Percentiles rank a stretch among this genome's conserved stretches.
phyloP scores from a whole-genome alignment of 2,797 vertebrate genomes.

The Helicolenus hilgendorfi region DNA sequence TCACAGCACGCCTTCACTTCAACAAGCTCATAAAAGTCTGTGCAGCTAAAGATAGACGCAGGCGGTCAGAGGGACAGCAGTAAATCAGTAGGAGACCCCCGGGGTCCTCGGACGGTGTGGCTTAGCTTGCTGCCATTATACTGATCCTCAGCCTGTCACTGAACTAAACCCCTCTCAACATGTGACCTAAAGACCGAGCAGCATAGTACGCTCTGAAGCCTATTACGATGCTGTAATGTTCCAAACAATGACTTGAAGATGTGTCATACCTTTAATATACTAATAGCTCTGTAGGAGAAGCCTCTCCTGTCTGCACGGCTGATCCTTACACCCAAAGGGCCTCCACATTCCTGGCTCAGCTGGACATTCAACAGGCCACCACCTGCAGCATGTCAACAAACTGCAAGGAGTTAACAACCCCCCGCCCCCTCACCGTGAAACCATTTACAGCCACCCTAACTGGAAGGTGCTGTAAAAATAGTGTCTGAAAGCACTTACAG shows the following conservation, averaged over 20 bases:
- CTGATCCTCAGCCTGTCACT: constrained; percentile 39
- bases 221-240: constrained; percentile 8
- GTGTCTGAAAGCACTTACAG: constrained; percentile 38
- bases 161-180: not conserved
- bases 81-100: constrained; percentile 75
- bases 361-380: constrained; percentile 84
- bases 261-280: not conserved
- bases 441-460: constrained; percentile 63
- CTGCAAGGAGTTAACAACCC: constrained; percentile 64
- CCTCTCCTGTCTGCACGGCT: constrained; percentile 1
- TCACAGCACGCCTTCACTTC: constrained; percentile 47
- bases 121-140: constrained; percentile 35
- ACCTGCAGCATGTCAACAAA: constrained; percentile 81
- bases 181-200: constrained; percentile 17
- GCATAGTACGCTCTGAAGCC: not conserved
- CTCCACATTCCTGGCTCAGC: constrained; percentile 84
- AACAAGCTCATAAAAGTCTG: constrained; percentile 72
- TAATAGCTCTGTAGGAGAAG: constrained; percentile 1
- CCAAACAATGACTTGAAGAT: not conserved
- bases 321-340: constrained; percentile 59
- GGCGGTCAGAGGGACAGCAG: constrained; percentile 55
- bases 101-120: constrained; percentile 57
- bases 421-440: constrained; percentile 47
- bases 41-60: constrained; percentile 79
- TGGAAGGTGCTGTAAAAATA: constrained; percentile 68